Base-by-base conservation (phyloP, 2,113 vertebrate species). In the Anoura caudifer region DNA sequence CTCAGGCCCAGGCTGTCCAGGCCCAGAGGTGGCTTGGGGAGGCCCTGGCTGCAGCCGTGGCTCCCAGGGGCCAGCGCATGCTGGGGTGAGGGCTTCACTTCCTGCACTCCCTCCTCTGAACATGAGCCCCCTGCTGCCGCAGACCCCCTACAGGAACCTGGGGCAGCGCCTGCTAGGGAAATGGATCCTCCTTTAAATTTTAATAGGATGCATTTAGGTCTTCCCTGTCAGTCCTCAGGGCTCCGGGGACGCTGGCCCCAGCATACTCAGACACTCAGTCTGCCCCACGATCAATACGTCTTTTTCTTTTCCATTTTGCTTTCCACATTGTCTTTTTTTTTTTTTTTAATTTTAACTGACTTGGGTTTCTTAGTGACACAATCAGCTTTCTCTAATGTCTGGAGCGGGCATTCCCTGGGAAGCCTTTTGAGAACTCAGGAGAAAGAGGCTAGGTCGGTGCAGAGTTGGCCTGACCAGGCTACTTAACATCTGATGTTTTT, bases 131-230 rank as follows among this genome's bases (percentile, higher is more conserved):
- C 6, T 20, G 56, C 36, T 59, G 24, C 54, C 54, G 26, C 5
- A 70, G 80, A 31, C 45, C 13, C 61, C 19, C 11, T 7, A 16
- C 5, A 33, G 73, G 84, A 86, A 89, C 47, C 20, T 26, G 54
- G 72, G 79, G 59, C 22, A 33, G 75, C 7, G 7, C 17, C 52
- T 20, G n/a, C 22, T 14, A 8, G 31, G 75, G 73, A 90, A 83
- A 75, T 73, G 56, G 86, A 79, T 79, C 63, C 69, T 73, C 61
- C 86, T 95, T 92, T 95, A 94, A 90, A 83, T 75, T 87, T 84
- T 90, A 92, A 92, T 67, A 79, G 36, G 80, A 73, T 75, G 70
- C 81, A 73, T 59, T 69, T 16, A 93, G 81, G 89, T 90, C 75
- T 72, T 82, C 50, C 80, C 85, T 52, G 41, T 28, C 26, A 38